Conservation (phyloP, 2,113 vertebrate genomes). For the Spea bombifrons region DNA sequence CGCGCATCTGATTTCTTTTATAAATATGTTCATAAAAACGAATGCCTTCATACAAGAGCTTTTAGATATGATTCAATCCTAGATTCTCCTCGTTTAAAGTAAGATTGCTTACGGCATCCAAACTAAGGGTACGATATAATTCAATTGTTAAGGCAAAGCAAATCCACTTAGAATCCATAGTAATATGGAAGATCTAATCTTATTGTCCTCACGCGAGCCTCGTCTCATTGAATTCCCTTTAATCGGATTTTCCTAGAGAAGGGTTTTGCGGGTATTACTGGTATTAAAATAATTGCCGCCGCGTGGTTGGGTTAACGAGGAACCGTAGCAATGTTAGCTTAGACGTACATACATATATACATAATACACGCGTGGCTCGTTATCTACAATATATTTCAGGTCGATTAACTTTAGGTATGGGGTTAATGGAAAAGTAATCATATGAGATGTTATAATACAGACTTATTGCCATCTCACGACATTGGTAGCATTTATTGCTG, state of each 20-base stretch:
- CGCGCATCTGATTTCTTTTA: no score
- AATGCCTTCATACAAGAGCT: no score
- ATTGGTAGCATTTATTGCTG: not conserved
- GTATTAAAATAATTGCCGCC: constrained; percentile 35
- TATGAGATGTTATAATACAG: not conserved
- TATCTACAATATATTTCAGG: constrained; percentile 11
- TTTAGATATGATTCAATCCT: no score
- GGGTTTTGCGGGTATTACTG: constrained; percentile 25
- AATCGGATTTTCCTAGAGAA: constrained; percentile 34
- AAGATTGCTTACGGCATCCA: not conserved
- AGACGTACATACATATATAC: constrained; percentile 24
- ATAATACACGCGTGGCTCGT: constrained; percentile 11
- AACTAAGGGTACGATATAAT: not conserved
- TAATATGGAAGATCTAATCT: not conserved
- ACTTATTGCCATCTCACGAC: not conserved
- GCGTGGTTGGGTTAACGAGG: constrained; percentile 18
- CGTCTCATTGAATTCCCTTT: constrained; percentile 13
- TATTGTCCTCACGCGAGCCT: constrained; percentile 16
- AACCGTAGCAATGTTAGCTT: constrained; percentile 25
- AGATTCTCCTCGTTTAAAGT: not conserved
- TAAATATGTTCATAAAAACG: not conserved
- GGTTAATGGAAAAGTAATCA: constrained; percentile 16
- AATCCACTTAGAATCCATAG: constrained; percentile 7
- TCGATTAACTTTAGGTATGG: constrained; percentile 1
- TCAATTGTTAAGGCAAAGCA: not conserved